phyloP scores from a whole-genome alignment of 1,140 invertebrate species.

The Hylaeus volcanicus region DNA sequence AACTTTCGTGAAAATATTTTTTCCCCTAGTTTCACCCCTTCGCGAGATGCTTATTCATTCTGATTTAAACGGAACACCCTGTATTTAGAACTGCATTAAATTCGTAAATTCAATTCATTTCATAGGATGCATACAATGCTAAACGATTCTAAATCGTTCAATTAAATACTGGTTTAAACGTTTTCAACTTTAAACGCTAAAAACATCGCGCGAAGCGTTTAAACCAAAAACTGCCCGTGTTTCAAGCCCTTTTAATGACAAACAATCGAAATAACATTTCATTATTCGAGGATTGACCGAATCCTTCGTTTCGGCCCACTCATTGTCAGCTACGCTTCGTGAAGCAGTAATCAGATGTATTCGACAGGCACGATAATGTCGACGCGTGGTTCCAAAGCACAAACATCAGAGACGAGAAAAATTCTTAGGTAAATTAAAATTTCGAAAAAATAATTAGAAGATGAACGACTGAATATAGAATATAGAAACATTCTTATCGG shows the following conservation, averaged over 20 bases:
- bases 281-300: constrained; percentile 1
- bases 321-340: no score
- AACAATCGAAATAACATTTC: constrained; percentile 21
- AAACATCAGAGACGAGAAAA: no score
- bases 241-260: neutral
- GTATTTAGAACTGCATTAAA: neutral
- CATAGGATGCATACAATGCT: no score
- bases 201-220: neutral
- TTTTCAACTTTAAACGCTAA: neutral
- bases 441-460: no score
- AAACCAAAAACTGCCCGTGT: constrained; percentile 19
- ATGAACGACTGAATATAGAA: no score
- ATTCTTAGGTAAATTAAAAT: no score
- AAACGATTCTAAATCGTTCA: neutral
- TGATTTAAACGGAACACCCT: no score
- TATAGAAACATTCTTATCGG: no score
- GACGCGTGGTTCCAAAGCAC: neutral
- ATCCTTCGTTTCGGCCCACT: neutral
- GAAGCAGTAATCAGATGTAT: constrained; percentile 12
- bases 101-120: neutral
- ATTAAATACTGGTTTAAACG: constrained; percentile 10
- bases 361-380: neutral
- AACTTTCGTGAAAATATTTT: no score
- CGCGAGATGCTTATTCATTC: no score
- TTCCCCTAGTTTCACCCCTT: no score